Evolutionary conservation across 2,113 vertebrate genomes (phyloP), one percentile per base, ranked within the genome.

Genomic region (Catharus bicknelli): DNA sequence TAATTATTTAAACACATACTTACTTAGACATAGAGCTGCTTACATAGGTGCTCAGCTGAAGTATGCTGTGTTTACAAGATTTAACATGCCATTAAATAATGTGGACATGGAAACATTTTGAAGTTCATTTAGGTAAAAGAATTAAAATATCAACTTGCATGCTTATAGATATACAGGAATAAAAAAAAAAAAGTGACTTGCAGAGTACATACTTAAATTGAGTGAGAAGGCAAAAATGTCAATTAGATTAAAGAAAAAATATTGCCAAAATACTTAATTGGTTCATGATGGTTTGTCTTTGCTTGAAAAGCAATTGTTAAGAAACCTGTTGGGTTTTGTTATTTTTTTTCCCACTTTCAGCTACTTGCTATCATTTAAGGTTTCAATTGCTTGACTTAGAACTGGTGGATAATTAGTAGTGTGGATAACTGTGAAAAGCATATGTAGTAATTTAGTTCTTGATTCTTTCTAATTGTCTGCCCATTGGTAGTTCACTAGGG

Each of bases 371-470:
- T 91, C 92, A 40, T 83, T 93, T 75, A 90, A 86, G 63, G 45
- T 94, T 94, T 95, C 76, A 88, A 12, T 82, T 96, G 68, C 76
- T 87, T 94, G 72, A 78, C 68, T 69, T 47, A 42, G 61, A 93
- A 85, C 80, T 91, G 87, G 69, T 94, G 58, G 82, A 86, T 96
- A 96, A 95, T 97, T 91, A 91, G 34, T 83, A 94, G 94, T 88
- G 82, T 92, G 79, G 29, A 40, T 95, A 92, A 76, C 94, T 91
- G 73, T 91, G 82, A 88, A 81, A 91, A 94, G 72, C 86, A 86
- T 76, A 89, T 91, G 82, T 82, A 88, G 72, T 83, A 90, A 93
- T 96, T 97, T 93, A 83, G 64, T 83, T 90, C 78, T 91, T 94
- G 63, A 16, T 88, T 94, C 87, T 76, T 92, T 91, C 69, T 94